Percentiles rank a stretch among this genome's conserved stretches.
These are phyloP conservation scores for Hippocampus comes DNA, from an alignment of 2,113 vertebrate species.

Conservation along the genomic window DNA sequence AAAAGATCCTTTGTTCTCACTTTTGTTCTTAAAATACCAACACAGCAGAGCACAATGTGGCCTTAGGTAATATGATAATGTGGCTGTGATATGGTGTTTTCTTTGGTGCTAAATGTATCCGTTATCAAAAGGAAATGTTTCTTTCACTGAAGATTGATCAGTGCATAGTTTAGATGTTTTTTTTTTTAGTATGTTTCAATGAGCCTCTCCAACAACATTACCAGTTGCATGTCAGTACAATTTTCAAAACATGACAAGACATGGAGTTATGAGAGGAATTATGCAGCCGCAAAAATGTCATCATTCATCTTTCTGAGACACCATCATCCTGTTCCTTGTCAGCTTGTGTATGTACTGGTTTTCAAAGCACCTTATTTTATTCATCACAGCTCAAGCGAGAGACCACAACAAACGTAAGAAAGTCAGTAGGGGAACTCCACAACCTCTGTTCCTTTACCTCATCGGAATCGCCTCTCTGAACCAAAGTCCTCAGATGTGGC, in stretches of 20 bases:
- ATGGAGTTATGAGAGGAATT: conserved; percentile 8
- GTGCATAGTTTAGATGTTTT: conserved; percentile 1
- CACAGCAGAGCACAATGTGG: conserved; percentile 33
- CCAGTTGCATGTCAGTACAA: conserved; percentile 19
- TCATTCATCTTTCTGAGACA: conserved; percentile 17
- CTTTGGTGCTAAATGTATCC: conserved; percentile 29
- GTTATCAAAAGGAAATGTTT: conserved; percentile 20
- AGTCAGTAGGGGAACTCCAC: conserved; percentile 52
- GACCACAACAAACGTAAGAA: conserved; percentile 57
- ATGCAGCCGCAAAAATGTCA: background rate
- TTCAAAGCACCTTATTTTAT: conserved; percentile 49
- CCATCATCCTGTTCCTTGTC: conserved; percentile 6
- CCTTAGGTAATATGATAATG: conserved; percentile 45
- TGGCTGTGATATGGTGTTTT: conserved; percentile 15
- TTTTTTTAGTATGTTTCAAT: conserved; percentile 19
- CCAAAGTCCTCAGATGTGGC: conserved; percentile 52
- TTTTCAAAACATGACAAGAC: conserved; percentile 8
- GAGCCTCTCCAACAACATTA: conserved; percentile 17
- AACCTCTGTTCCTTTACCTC: conserved; percentile 52
- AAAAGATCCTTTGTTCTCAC: conserved; percentile 50
- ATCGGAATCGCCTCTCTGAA: conserved; percentile 37
- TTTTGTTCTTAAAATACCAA: conserved; percentile 49
- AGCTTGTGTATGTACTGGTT: conserved; percentile 39
- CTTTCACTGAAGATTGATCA: conserved; percentile 30
- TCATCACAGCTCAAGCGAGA: conserved; percentile 42